These are phyloP conservation scores for Sphaeridia pumilis DNA, from an alignment of 2,888 invertebrate species.

Conservation along the genomic window DNA sequence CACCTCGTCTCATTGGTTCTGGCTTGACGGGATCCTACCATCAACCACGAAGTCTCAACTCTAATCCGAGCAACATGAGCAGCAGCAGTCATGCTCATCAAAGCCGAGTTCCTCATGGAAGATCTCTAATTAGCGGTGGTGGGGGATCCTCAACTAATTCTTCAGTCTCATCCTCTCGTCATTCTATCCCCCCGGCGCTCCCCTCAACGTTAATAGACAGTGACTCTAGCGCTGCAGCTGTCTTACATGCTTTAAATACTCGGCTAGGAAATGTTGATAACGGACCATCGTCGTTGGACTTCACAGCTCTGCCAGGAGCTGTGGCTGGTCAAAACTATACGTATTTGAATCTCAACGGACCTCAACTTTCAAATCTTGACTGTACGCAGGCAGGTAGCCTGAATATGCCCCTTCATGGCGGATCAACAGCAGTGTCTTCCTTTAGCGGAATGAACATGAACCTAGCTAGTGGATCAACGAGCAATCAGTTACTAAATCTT, in stretches of 20 bases:
- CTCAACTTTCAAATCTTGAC: conserved; percentile 38
- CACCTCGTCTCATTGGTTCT: conserved; percentile 42
- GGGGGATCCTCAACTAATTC: conserved; percentile 19
- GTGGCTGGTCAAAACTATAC: conserved; percentile 42
- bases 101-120: conserved; percentile 35
- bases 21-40: conserved; percentile 13
- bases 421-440: conserved; percentile 9
- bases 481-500: conserved; percentile 16
- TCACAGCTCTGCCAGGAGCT: conserved; percentile 42
- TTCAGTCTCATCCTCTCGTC: conserved; percentile 19
- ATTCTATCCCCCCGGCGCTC: conserved; percentile 29
- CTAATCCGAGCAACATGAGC: conserved; percentile 32
- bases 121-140: conserved; percentile 31
- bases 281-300: conserved; percentile 39
- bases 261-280: conserved; percentile 20
- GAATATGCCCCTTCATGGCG: conserved; percentile 40
- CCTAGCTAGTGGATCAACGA: conserved; percentile 23
- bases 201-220: conserved; percentile 30
- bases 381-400: conserved; percentile 41
- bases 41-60: conserved; percentile 31
- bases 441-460: conserved; percentile 26
- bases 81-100: conserved; percentile 31
- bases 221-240: conserved; percentile 26
- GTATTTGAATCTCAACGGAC: conserved; percentile 36
- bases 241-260: conserved; percentile 24